Evolutionary conservation across 2,888 invertebrate genomes (phyloP).

Genomic region (Chromoteleia sp.): DNA sequence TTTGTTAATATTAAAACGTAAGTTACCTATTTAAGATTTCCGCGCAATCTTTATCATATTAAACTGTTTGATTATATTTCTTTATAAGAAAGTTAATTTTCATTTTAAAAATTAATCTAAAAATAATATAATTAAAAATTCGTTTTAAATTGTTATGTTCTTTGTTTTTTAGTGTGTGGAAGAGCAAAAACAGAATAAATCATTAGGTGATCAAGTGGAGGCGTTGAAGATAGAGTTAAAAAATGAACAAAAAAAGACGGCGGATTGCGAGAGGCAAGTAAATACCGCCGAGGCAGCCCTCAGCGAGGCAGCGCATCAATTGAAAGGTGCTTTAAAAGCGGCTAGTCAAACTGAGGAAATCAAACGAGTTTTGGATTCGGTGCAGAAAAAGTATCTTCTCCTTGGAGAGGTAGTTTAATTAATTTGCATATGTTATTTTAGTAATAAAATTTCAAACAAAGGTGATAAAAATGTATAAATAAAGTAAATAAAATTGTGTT

Average conservation of each 20-base stretch:
- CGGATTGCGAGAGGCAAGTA: constrained; percentile 78
- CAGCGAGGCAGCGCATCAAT: constrained; percentile 83
- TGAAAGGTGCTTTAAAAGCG: constrained; percentile 84
- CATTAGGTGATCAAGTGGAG: constrained; percentile 85
- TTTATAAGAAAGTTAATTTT: not conserved
- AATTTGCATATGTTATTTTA: constrained; percentile 11
- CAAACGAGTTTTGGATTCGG: constrained; percentile 79
- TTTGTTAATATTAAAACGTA: too few species aligned
- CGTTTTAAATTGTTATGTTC: not conserved
- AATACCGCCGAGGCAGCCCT: constrained; percentile 84
- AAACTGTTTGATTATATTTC: too few species aligned
- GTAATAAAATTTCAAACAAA: not conserved
- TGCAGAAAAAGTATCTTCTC: constrained; percentile 81
- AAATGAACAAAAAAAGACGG: constrained; percentile 84
- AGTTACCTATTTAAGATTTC: too few species aligned
- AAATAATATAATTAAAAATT: too few species aligned
- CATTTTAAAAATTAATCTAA: constrained; percentile 10
- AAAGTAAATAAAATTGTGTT: too few species aligned
- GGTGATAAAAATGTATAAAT: too few species aligned
- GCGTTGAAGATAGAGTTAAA: constrained; percentile 85
- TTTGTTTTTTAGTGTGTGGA: constrained; percentile 85
- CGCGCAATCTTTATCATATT: too few species aligned
- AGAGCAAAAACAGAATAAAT: constrained; percentile 86
- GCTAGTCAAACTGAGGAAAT: constrained; percentile 82
- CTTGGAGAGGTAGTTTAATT: constrained; percentile 79